phyloP scores from a whole-genome alignment of 64 coral and sea anemone species.

The Platygyra sinensis region DNA sequence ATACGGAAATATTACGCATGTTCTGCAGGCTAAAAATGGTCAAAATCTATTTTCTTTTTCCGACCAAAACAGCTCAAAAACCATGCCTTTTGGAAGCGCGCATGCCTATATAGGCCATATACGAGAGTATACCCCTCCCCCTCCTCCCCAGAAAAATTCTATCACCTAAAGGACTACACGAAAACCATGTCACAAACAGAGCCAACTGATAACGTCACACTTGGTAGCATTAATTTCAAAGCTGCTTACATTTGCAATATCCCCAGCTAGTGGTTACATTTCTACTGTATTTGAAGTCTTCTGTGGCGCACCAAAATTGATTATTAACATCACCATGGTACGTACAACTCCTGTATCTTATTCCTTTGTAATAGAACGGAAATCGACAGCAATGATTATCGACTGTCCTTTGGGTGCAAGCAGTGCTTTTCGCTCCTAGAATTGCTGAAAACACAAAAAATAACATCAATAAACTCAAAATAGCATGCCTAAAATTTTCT shows the following conservation, averaged over 20 bases:
- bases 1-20: too few relatives aligned
- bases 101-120: too few relatives aligned
- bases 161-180: too few relatives aligned
- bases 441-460: neutral
- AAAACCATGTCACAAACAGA: too few relatives aligned
- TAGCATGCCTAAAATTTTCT: too few relatives aligned
- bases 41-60: too few relatives aligned
- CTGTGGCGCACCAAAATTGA: slow-evolving; percentile 21
- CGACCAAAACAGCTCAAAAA: too few relatives aligned
- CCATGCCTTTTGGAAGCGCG: too few relatives aligned
- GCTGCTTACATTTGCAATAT: slow-evolving; percentile 33
- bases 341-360: slow-evolving; percentile 20
- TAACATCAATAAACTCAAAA: neutral
- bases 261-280: neutral
- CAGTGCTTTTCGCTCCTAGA: neutral
- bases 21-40: too few relatives aligned
- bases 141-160: too few relatives aligned
- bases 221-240: neutral
- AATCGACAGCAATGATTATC: slow-evolving; percentile 11
- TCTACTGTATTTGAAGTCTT: neutral
- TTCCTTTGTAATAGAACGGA: slow-evolving; percentile 9
- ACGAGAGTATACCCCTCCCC: too few relatives aligned
- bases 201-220: neutral
- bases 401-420: neutral
- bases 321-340: neutral